phyloP scores from a whole-genome alignment of 2,888 invertebrate genomes.

The Tiliacea aurago region DNA sequence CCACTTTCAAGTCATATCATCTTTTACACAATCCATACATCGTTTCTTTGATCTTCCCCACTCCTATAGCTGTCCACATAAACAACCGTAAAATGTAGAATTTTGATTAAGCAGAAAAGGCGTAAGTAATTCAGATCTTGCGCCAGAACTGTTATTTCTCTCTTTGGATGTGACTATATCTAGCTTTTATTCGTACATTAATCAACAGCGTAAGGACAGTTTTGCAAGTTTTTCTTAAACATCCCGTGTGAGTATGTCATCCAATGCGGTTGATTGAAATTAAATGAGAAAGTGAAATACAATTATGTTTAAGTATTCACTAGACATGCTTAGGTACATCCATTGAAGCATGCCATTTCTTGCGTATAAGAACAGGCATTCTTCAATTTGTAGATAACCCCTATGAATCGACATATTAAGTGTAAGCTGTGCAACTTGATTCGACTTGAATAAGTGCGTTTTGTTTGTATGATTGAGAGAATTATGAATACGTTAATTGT shows the following conservation, averaged over 20 bases:
- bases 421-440: background rate
- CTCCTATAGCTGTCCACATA: background rate
- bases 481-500: slow-evolving; percentile 18
- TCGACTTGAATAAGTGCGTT: background rate
- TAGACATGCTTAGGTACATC: background rate
- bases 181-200: slow-evolving; percentile 17
- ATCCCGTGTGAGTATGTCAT: background rate
- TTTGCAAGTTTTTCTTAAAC: slow-evolving; percentile 24
- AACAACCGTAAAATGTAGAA: background rate
- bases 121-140: slow-evolving; percentile 14
- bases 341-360: background rate
- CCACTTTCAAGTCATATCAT: background rate
- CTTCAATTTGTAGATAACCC: too few species aligned
- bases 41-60: background rate
- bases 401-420: background rate
- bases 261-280: slow-evolving; percentile 17
- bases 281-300: slow-evolving; percentile 2
- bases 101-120: background rate
- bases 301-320: background rate
- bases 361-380: background rate
- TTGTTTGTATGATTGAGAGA: background rate
- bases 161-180: background rate
- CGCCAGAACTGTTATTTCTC: background rate
- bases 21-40: background rate
- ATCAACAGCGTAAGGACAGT: slow-evolving; percentile 11